Evolutionary conservation across 2,113 vertebrate genomes (phyloP).

Genomic region (Sclerurus mexicanus): DNA sequence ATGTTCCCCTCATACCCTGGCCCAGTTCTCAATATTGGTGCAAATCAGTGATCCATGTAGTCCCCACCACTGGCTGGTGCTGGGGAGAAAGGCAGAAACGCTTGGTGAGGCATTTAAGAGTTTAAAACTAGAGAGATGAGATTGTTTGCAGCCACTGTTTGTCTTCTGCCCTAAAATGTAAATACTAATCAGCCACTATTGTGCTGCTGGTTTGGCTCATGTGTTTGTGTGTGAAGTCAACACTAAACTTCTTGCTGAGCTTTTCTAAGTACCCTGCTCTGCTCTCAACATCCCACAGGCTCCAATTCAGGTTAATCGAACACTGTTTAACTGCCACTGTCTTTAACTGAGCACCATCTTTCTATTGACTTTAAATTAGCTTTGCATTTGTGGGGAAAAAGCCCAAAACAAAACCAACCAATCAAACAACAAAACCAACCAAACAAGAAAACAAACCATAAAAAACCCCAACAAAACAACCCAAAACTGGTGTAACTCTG

Average conservation of each 20-base stretch:
- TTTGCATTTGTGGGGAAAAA: neutral
- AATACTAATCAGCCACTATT: neutral
- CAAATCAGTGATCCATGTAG: slow-evolving; percentile 2
- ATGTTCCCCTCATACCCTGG: neutral
- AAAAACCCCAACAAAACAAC: neutral
- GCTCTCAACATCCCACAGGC: neutral
- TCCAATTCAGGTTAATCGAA: slow-evolving; percentile 1
- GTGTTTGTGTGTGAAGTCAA: neutral
- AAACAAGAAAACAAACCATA: neutral
- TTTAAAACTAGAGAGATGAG: neutral
- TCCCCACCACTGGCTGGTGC: neutral
- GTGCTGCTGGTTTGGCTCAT: neutral
- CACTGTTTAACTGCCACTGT: neutral
- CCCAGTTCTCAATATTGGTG: neutral
- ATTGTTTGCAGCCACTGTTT: neutral
- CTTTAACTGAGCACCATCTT: neutral
- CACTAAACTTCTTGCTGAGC: neutral
- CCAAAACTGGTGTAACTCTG: neutral
- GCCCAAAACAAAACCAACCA: no score
- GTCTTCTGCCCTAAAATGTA: neutral
- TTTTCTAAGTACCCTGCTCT: neutral
- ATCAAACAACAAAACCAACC: neutral
- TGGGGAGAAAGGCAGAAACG: neutral
- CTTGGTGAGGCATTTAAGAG: neutral
- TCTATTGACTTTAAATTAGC: neutral